Base-by-base conservation (phyloP, 2,888 invertebrate genomes). In the Megaustenia siamemsis region DNA sequence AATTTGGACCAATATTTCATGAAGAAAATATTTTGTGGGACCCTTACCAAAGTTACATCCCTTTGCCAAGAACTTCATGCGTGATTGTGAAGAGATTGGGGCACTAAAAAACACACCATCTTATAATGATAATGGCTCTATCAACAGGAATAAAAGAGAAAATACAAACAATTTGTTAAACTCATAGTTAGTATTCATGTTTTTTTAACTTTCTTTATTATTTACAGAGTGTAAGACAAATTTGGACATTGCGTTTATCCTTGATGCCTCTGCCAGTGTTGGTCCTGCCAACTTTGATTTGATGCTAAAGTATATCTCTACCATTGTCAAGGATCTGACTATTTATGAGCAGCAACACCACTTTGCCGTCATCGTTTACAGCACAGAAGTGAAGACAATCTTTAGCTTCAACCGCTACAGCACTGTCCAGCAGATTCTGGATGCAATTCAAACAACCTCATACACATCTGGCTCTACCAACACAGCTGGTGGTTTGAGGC, bases 401-500 rank as follows among this genome's bases (percentile, higher is more conserved):
- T 92, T 92, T 87, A 91, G 90, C 63, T 88, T 92, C 8, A 89
- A 89, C 18, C 88, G 92, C 10, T 91, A 91, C 87, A 69, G 35
- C 21, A 85, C 87, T 49, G 73, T 87, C 0, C 63, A 86, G 18
- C 85, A 89, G 8, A 79, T 91, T 15, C 38, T 85, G 3, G 87
- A 88, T 35, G 90, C 90, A 24, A 87, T 92, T 18, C 68, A 86
- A 24, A 88, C 88, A 28, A 89, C 91, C 0, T 82, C 79, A 45
- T 92, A 91, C 80, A 89, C 87, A 8, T 89, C 91, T 6, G 92
- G 92, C 10, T 89, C 89, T 28, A 91, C 92, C n/a, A 92, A 91
- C 86, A 91, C 90, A 2, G 92, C 91, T 32, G 89, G 88, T n/a
- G 92, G 90, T 21, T 82, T 92, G 38, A 86, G 90, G 56, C 87